phyloP scores from a whole-genome alignment of 2,797 vertebrate species.

The Salarias fasciatus region DNA sequence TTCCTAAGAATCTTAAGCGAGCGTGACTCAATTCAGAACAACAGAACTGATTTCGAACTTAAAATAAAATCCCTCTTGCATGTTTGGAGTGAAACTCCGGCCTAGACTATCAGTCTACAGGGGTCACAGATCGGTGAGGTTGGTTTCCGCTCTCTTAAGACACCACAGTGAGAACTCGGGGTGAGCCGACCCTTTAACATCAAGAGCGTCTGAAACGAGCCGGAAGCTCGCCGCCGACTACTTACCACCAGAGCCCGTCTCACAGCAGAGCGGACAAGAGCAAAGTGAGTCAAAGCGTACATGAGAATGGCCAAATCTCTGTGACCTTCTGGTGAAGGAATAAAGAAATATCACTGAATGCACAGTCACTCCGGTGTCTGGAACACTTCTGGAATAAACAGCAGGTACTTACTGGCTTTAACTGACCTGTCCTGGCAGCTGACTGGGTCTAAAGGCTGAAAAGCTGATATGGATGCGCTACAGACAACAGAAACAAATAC shows the following conservation, averaged over 20 bases:
- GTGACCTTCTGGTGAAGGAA: too few relatives aligned
- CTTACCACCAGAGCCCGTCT: slow-evolving; percentile 54
- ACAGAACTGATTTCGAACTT: too few relatives aligned
- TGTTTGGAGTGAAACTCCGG: too few relatives aligned
- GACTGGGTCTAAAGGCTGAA: slow-evolving; percentile 84
- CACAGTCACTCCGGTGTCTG: too few relatives aligned
- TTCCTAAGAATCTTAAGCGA: too few relatives aligned
- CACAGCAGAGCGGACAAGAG: background rate
- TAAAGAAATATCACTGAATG: too few relatives aligned
- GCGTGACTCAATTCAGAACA: too few relatives aligned
- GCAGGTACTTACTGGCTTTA: slow-evolving; percentile 95
- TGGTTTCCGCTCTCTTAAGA: too few relatives aligned
- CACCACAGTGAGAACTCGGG: slow-evolving; percentile 5
- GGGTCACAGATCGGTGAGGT: too few relatives aligned
- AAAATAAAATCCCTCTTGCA: too few relatives aligned
- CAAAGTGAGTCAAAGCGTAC: slow-evolving; percentile 2
- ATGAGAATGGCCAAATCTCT: background rate
- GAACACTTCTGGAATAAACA: slow-evolving; percentile 73
- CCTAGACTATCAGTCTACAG: too few relatives aligned
- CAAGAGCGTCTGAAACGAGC: too few relatives aligned
- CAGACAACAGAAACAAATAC: slow-evolving; percentile 91
- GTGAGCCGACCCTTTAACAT: background rate
- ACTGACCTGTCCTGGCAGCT: slow-evolving; percentile 97
- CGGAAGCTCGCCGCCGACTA: background rate
- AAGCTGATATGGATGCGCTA: slow-evolving; percentile 93